Conservation (phyloP, 2,113 vertebrate species). For the Choloepus hoffmanni region DNA sequence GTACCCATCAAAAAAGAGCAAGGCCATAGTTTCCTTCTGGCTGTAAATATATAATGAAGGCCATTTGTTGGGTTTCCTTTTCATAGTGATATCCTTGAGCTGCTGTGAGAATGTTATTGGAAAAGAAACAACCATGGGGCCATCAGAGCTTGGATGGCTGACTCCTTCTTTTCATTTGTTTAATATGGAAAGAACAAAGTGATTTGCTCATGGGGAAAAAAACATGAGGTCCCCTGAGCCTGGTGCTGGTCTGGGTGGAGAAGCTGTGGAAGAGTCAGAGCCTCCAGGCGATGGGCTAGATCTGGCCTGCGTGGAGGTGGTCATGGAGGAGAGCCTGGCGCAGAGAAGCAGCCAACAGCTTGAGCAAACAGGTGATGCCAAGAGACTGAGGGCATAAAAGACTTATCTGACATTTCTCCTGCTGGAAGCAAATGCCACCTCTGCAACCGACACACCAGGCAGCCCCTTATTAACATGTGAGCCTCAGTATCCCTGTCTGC, state of each 20-base stretch:
- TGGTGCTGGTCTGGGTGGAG: neutral
- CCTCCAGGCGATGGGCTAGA: neutral
- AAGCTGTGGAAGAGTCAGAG: neutral
- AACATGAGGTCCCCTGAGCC: neutral
- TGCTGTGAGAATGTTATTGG: neutral
- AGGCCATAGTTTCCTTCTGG: neutral
- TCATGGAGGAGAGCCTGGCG: neutral
- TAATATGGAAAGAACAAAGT: neutral
- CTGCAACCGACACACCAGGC: neutral
- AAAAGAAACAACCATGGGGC: neutral
- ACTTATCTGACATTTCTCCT: neutral
- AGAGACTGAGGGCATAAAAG: neutral
- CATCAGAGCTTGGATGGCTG: neutral
- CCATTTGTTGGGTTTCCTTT: neutral
- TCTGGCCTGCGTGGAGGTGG: neutral
- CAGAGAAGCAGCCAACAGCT: neutral
- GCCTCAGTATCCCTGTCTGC: neutral
- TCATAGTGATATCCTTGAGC: neutral
- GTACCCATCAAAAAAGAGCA: neutral
- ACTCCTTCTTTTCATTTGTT: neutral
- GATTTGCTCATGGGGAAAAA: neutral
- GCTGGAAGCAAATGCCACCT: neutral
- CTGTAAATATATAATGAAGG: neutral
- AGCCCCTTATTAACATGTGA: rapidly evolving
- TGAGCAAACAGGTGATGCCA: neutral